phyloP scores from a whole-genome alignment of 2,888 invertebrate genomes.

The Tenthredo distinguenda region DNA sequence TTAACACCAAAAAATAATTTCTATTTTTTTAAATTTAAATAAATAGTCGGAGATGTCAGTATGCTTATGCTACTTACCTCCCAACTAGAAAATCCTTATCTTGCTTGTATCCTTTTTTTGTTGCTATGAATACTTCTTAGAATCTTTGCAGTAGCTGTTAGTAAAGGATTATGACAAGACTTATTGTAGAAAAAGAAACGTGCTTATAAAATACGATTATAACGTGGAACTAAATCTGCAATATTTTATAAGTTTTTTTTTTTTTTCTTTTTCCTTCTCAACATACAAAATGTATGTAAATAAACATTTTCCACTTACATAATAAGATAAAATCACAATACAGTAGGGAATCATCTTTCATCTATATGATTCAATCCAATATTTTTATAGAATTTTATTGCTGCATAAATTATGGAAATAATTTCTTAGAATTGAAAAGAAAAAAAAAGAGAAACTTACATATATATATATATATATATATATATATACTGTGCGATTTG shows the following conservation, averaged over 20 bases:
- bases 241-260: conserved; percentile 40
- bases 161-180: conserved; percentile 24
- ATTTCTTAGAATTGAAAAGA: background rate
- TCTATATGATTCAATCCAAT: background rate
- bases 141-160: conserved; percentile 43
- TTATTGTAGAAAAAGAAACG: background rate
- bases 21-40: background rate
- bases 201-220: conserved; percentile 6
- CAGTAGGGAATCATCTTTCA: background rate
- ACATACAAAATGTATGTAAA: conserved; percentile 1
- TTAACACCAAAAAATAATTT: background rate
- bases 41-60: conserved; percentile 67
- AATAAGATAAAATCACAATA: background rate
- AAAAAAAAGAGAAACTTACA: conserved; percentile 46
- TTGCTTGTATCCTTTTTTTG: conserved; percentile 59
- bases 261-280: background rate
- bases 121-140: conserved; percentile 57
- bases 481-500: conserved; percentile 51
- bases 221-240: conserved; percentile 12
- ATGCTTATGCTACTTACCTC: conserved; percentile 56
- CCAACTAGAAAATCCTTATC: conserved; percentile 52
- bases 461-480: conserved; percentile 36
- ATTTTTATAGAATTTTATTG: background rate
- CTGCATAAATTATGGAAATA: background rate
- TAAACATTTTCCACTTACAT: background rate